phyloP scores from a whole-genome alignment of 2,113 vertebrate species.

The Tetrax tetrax region DNA sequence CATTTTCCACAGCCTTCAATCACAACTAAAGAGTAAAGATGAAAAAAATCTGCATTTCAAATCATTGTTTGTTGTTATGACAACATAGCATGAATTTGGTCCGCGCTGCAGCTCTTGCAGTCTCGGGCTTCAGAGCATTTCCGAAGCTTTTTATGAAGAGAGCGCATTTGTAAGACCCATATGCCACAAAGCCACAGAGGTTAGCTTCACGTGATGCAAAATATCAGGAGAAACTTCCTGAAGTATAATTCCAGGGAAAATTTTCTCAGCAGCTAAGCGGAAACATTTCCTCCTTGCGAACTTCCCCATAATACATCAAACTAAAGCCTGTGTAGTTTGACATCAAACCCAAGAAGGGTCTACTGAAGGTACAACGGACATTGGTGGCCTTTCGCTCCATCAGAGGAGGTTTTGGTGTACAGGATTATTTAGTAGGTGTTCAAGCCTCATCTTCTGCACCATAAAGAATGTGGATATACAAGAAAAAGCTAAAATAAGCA shows the following conservation, averaged over 20 bases:
- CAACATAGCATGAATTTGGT: constrained; percentile 64
- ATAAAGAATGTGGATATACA: not conserved
- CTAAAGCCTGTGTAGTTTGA: not conserved
- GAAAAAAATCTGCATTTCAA: constrained; percentile 76
- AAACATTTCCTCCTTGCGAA: not conserved
- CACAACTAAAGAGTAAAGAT: constrained; percentile 37
- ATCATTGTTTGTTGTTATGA: constrained; percentile 78
- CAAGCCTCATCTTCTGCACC: not conserved
- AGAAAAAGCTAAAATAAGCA: not conserved
- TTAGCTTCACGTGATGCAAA: not conserved
- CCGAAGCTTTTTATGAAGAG: not conserved
- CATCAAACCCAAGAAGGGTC: not conserved
- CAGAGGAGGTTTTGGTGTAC: not conserved
- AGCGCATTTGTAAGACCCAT: not conserved
- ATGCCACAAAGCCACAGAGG: not conserved
- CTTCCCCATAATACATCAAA: not conserved
- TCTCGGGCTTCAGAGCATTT: constrained; percentile 21
- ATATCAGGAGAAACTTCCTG: not conserved
- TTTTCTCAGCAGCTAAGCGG: not conserved
- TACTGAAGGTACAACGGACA: fast-evolving
- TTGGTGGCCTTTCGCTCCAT: not conserved
- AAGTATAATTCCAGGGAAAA: not conserved
- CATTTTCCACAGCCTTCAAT: constrained; percentile 53
- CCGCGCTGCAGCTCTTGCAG: not conserved
- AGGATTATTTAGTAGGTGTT: not conserved